These are phyloP conservation scores for Cherax quadricarinatus DNA, from an alignment of 1,140 invertebrate species.

Conservation along the genomic window DNA sequence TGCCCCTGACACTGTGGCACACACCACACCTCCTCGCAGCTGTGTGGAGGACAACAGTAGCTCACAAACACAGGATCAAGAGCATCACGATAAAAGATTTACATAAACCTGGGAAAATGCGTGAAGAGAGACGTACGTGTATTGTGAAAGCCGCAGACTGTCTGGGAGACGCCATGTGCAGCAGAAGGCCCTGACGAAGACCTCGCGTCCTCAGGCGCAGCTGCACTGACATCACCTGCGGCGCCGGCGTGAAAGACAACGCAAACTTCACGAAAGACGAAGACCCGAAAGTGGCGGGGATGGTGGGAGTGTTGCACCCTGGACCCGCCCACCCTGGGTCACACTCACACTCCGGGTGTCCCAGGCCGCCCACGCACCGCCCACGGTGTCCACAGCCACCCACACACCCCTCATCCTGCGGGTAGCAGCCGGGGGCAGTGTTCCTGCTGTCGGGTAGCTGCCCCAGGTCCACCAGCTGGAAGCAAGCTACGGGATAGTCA, in stretches of 20 bases:
- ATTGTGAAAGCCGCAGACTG: background rate
- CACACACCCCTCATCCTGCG: slow-evolving; percentile 5
- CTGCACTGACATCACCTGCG: slow-evolving; percentile 93
- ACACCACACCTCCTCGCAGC: slow-evolving; percentile 45
- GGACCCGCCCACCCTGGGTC: slow-evolving; percentile 78
- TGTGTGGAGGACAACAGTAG: background rate
- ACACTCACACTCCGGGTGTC: slow-evolving; percentile 26
- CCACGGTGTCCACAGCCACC: slow-evolving; percentile 18
- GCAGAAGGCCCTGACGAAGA: slow-evolving; percentile 14
- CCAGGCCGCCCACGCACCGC: slow-evolving; percentile 25
- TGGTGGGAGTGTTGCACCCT: slow-evolving; percentile 88
- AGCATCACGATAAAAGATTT: no score
- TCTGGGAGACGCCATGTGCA: slow-evolving; percentile 17
- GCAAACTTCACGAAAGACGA: slow-evolving; percentile 97
- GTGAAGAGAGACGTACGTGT: background rate
- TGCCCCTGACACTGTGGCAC: slow-evolving; percentile 39
- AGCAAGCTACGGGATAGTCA: slow-evolving; percentile 16
- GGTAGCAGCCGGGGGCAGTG: slow-evolving; percentile 5
- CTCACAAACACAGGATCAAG: no score
- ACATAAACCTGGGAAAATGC: no score
- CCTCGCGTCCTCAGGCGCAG: slow-evolving; percentile 93
- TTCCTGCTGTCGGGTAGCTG: slow-evolving; percentile 19
- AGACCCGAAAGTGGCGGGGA: slow-evolving; percentile 90
- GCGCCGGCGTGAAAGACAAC: slow-evolving; percentile 93
- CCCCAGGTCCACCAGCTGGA: slow-evolving; percentile 35